Percentiles rank a stretch among this genome's conserved stretches.
Conservation (phyloP, 2,797 vertebrate genomes). For the Aplochiton taeniatus region DNA sequence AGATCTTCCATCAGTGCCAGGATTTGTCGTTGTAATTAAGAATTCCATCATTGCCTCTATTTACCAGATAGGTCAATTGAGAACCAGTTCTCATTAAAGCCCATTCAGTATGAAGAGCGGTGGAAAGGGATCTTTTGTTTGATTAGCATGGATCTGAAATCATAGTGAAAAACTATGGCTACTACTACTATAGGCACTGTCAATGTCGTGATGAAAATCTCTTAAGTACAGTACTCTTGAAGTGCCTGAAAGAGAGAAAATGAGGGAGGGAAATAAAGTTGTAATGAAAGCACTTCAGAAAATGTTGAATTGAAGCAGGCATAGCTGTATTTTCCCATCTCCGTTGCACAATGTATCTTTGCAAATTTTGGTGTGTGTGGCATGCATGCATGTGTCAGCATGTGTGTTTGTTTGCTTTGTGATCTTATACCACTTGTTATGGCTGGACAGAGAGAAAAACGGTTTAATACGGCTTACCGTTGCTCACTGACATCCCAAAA, state of each 20-base stretch:
- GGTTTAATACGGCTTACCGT: too few species aligned
- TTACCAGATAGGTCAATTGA: too few species aligned
- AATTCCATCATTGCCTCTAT: conserved; percentile 45
- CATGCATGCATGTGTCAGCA: not conserved
- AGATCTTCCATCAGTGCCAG: conserved; percentile 43
- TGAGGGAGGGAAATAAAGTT: conserved; percentile 3
- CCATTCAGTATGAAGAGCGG: not conserved
- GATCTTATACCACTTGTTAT: conserved; percentile 12
- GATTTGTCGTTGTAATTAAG: conserved; percentile 65
- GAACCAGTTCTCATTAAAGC: too few species aligned
- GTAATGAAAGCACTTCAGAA: conserved; percentile 21
- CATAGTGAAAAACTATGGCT: conserved; percentile 19
- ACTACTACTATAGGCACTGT: conserved; percentile 16
- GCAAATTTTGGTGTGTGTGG: not conserved
- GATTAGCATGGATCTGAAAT: conserved; percentile 18
- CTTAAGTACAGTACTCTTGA: conserved; percentile 16
- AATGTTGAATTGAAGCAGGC: conserved; percentile 20
- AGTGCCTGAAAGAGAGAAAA: not conserved
- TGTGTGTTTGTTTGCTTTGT: not conserved
- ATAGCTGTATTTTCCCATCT: not conserved
- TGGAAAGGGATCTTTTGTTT: conserved; percentile 18
- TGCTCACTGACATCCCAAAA: conserved; percentile 24
- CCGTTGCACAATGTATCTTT: not conserved
- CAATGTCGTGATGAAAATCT: conserved; percentile 17
- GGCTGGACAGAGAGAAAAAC: conserved; percentile 21